Evolutionary conservation across 2,797 vertebrate genomes (phyloP).

Genomic region (Podarcis siculus): DNA sequence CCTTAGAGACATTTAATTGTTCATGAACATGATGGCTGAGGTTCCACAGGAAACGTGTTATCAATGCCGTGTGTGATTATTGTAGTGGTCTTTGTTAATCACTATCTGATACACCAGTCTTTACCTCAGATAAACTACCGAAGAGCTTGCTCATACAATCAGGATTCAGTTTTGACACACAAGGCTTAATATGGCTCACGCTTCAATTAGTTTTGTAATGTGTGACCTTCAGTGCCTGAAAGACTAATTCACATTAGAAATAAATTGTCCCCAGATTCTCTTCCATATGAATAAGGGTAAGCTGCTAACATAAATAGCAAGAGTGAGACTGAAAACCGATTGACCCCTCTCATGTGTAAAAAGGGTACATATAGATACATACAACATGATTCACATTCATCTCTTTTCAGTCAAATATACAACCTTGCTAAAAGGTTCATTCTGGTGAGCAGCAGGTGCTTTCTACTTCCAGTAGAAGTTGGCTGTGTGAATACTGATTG

Average conservation of each 20-base stretch:
- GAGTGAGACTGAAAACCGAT: too few species aligned
- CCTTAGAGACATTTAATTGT: conserved; percentile 10
- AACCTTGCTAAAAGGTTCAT: background rate
- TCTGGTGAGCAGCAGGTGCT: background rate
- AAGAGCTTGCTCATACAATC: background rate
- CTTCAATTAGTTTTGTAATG: too few species aligned
- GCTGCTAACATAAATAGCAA: too few species aligned
- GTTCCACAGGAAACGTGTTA: background rate
- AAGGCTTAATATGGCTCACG: too few species aligned
- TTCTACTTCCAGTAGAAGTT: background rate
- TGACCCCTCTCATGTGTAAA: background rate
- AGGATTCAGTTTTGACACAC: background rate
- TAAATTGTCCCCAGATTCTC: too few species aligned
- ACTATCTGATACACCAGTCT: background rate
- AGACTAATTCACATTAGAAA: too few species aligned
- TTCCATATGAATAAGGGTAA: too few species aligned
- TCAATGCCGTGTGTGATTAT: background rate
- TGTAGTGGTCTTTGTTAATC: background rate
- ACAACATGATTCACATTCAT: background rate
- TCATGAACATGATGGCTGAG: background rate
- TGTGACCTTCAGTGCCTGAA: too few species aligned
- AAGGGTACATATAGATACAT: background rate
- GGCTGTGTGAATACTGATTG: background rate
- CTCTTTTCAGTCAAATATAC: background rate
- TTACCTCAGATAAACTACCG: background rate